Evolutionary conservation across 2,113 vertebrate genomes (phyloP).

Genomic region (Crotalus horridus): DNA sequence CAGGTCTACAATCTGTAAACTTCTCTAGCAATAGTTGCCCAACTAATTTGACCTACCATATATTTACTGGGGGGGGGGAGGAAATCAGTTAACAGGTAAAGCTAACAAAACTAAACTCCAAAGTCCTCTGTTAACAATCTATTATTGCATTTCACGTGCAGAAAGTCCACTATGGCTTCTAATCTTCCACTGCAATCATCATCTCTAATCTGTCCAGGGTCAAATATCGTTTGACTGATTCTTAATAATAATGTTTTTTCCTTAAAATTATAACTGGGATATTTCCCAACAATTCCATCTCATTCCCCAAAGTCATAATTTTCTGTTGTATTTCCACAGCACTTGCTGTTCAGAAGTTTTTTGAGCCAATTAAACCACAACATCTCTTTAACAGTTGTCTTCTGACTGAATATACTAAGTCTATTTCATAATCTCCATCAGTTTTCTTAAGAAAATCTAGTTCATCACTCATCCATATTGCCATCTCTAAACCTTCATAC

Average conservation of each 20-base stretch:
- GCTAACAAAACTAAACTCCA: not conserved
- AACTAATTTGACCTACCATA: not conserved
- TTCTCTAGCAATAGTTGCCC: not conserved
- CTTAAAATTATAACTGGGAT: not conserved
- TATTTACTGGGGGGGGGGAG: rapidly evolving
- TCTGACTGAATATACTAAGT: not conserved
- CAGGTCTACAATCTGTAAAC: not conserved
- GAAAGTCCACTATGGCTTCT: not conserved
- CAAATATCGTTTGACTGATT: not conserved
- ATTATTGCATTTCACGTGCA: not conserved
- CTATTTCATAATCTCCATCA: not conserved
- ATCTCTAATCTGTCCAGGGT: not conserved
- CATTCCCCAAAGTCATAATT: not conserved
- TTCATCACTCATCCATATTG: not conserved
- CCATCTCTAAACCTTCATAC: not conserved
- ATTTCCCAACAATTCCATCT: not conserved
- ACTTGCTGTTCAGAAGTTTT: not conserved
- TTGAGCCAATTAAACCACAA: not conserved
- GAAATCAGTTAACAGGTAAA: too few species aligned
- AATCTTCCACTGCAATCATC: not conserved
- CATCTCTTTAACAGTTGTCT: not conserved
- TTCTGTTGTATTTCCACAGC: not conserved
- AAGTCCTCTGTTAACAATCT: not conserved
- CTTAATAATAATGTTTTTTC: not conserved
- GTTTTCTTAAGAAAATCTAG: not conserved